Evolutionary conservation across 1,140 invertebrate species (phyloP).

Genomic region (roundworm (Caenorhabditis elegans)): WBcel235 BX284604.4:12050001-12050500

Average conservation of each 20-base stretch:
- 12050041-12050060: conserved; percentile 48
- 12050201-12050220: conserved; percentile 57
- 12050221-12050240: conserved; percentile 58
- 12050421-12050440: conserved; percentile 56
- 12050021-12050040: background rate
- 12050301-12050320: conserved; percentile 56
- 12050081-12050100: conserved; percentile 54
- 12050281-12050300: conserved; percentile 49
- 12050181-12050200: conserved; percentile 60
- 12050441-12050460: background rate
- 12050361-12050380: conserved; percentile 27
- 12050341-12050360: conserved; percentile 56
- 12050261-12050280: background rate
- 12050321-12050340: conserved; percentile 57
- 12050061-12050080: conserved; percentile 42
- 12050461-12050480: conserved; percentile 49
- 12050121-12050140: conserved; percentile 40
- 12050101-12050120: conserved; percentile 61
- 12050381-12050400: conserved; percentile 51
- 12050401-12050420: conserved; percentile 59
- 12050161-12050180: conserved; percentile 54
- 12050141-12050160: conserved; percentile 52
- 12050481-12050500: conserved; percentile 52
- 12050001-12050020: conserved; percentile 27
- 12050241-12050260: conserved; percentile 44